phyloP scores from a whole-genome alignment of 2,797 vertebrate genomes.

The Phalanger gymnotis region DNA sequence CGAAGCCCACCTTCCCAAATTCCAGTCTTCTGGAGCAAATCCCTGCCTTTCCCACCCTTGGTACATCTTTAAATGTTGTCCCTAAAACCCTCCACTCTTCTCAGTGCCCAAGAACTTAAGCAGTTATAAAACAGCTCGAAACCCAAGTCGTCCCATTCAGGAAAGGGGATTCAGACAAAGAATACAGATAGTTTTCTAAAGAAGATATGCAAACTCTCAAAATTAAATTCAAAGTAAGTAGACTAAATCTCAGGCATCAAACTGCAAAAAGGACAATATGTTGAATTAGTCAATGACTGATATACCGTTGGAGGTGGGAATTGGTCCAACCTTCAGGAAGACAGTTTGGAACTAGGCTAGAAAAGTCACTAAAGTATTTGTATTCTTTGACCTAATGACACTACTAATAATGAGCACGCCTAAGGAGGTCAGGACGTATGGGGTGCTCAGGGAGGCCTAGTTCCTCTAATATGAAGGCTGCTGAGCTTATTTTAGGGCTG shows the following conservation, averaged over 20 bases:
- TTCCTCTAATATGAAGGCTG: background rate
- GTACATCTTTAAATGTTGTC: background rate
- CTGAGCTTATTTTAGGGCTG: background rate
- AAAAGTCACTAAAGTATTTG: background rate
- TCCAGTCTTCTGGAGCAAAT: background rate
- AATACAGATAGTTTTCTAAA: background rate
- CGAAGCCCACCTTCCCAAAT: too few relatives aligned
- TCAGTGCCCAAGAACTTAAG: background rate
- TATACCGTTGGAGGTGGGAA: background rate
- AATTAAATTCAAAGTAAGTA: background rate
- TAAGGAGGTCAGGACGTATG: background rate
- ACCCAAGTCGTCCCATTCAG: background rate
- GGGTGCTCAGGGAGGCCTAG: background rate
- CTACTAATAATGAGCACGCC: background rate
- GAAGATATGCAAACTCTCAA: background rate
- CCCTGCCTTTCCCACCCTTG: background rate
- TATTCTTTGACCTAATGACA: background rate
- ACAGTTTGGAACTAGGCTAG: background rate
- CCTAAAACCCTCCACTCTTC: background rate
- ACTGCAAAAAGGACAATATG: background rate
- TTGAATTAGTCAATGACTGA: background rate
- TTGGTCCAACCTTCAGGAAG: background rate
- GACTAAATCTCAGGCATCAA: background rate
- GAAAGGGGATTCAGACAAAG: background rate
- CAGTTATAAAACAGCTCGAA: background rate